Percentiles rank a stretch among this genome's conserved stretches.
These are phyloP conservation scores for Hypomecis punctinalis DNA, from an alignment of 2,888 invertebrate genomes.

Conservation along the genomic window DNA sequence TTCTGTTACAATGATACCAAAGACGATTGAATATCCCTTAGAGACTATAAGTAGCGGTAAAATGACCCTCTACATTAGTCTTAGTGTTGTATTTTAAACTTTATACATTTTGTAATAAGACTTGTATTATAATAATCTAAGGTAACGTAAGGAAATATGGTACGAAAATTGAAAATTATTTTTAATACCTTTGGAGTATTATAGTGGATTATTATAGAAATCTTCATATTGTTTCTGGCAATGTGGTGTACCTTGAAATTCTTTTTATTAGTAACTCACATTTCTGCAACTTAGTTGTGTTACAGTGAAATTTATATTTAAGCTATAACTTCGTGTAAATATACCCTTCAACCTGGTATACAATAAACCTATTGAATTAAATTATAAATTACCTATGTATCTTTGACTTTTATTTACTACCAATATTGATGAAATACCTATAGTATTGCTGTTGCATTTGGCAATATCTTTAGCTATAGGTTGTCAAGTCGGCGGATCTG, in stretches of 20 bases:
- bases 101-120: slow-evolving; percentile 79
- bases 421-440: too few species aligned
- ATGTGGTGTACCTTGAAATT: slow-evolving; percentile 46
- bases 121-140: slow-evolving; percentile 78
- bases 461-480: too few species aligned
- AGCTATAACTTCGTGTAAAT: slow-evolving; percentile 73
- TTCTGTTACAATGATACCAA: slow-evolving; percentile 83
- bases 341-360: slow-evolving; percentile 67
- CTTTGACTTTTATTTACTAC: slow-evolving; percentile 54
- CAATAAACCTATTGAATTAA: slow-evolving; percentile 78
- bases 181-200: slow-evolving; percentile 81
- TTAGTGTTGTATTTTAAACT: slow-evolving; percentile 73
- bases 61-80: slow-evolving; percentile 59
- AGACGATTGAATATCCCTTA: slow-evolving; percentile 83
- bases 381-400: slow-evolving; percentile 72
- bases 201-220: slow-evolving; percentile 49
- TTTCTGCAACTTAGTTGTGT: slow-evolving; percentile 70
- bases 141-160: slow-evolving; percentile 63
- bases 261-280: slow-evolving; percentile 52
- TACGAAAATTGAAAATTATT: slow-evolving; percentile 71
- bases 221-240: slow-evolving; percentile 34
- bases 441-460: too few species aligned
- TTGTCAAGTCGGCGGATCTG: too few species aligned
- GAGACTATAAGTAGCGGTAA: slow-evolving; percentile 66
- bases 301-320: slow-evolving; percentile 69